A percentile compares a stretch with the other conserved stretches of the same genome.
phyloP scores from a whole-genome alignment of 1,140 invertebrate genomes.

The Drosophila busckii region DNA sequence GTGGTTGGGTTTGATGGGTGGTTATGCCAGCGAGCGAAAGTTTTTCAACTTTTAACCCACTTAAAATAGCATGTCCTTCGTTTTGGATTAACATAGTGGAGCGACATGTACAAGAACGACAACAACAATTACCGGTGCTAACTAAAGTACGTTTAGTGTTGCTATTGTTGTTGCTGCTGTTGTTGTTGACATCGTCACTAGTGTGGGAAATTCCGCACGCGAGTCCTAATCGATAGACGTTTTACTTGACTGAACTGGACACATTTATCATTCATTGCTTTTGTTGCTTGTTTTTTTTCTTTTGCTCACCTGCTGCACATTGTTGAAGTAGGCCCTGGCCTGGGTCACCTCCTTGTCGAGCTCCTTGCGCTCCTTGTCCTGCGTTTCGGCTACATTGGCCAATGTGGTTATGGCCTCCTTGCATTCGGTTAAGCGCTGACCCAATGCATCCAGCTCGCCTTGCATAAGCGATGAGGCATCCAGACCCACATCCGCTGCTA shows the following conservation, averaged over 20 bases:
- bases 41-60: conserved; percentile 76
- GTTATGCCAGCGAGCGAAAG: conserved; percentile 32
- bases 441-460: conserved; percentile 88
- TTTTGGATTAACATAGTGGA: conserved; percentile 64
- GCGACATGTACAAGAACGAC: conserved; percentile 11
- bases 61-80: conserved; percentile 75
- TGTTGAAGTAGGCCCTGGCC: conserved; percentile 82
- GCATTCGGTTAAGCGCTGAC: conserved; percentile 86
- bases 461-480: conserved; percentile 84
- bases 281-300: conserved; percentile 4
- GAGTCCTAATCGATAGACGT: conserved; percentile 51
- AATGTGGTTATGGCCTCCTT: conserved; percentile 85
- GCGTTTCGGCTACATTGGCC: conserved; percentile 86
- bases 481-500: conserved; percentile 87
- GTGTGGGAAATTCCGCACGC: conserved; percentile 63
- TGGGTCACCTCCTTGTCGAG: conserved; percentile 81
- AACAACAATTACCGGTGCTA: conserved; percentile 30
- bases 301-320: conserved; percentile 83
- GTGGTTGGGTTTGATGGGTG: no score
- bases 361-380: conserved; percentile 81
- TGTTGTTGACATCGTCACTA: conserved; percentile 5
- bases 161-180: conserved; percentile 10
- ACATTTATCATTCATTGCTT: neutral
- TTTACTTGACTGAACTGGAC: neutral
- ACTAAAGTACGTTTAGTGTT: conserved; percentile 1